A percentile compares a stretch with the other conserved stretches of the same genome.
Conservation (phyloP, 1,140 invertebrate genomes). For the Capitella teleta region DNA sequence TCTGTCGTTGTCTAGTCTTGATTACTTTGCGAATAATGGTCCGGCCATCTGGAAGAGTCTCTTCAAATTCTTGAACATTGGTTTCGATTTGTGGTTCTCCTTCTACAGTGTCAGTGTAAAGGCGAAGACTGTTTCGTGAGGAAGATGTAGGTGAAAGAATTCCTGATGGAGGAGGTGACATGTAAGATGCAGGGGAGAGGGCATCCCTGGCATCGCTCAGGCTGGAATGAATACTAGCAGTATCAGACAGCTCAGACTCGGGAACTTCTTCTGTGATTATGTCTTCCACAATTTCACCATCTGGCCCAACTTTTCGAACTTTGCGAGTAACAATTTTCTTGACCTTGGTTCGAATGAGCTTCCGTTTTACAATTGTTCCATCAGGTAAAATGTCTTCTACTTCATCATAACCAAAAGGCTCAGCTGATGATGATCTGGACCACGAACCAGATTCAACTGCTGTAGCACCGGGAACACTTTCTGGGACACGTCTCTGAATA, state of each 20-base stretch:
- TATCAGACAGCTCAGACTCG: constrained; percentile 11
- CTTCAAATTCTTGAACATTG: constrained; percentile 20
- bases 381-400: constrained; percentile 12
- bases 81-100: constrained; percentile 13
- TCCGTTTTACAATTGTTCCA: constrained; percentile 10
- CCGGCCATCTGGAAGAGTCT: constrained; percentile 27
- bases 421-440: background rate
- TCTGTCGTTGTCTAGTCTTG: constrained; percentile 15
- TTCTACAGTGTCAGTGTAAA: constrained; percentile 13
- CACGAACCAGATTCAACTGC: background rate
- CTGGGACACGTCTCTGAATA: background rate
- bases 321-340: constrained; percentile 6
- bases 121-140: constrained; percentile 7
- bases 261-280: constrained; percentile 13
- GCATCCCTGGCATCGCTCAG: constrained; percentile 3
- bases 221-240: constrained; percentile 10
- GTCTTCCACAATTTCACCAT: constrained; percentile 12
- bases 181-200: background rate
- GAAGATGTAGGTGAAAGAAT: background rate
- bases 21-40: constrained; percentile 19
- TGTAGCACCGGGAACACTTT: background rate
- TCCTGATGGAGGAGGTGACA: constrained; percentile 1
- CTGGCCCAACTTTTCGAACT: constrained; percentile 7
- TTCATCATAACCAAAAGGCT: constrained; percentile 1
- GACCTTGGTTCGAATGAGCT: constrained; percentile 6